Base-by-base conservation (phyloP, 2,888 invertebrate genomes). In the Opisthograptis luteolata region DNA sequence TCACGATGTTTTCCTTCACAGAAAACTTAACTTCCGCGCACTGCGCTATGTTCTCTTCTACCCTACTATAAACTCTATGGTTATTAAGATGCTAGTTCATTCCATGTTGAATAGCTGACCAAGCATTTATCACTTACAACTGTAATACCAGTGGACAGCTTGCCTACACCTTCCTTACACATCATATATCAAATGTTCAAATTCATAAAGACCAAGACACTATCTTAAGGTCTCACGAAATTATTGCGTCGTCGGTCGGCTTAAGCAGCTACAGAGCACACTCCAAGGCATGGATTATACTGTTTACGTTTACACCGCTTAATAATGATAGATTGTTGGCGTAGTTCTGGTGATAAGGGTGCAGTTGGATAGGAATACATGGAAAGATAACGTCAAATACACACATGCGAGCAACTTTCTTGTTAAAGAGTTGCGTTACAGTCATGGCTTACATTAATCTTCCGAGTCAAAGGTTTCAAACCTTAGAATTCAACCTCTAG, bases 241-340 rank as follows among this genome's bases (percentile, higher is more conserved):
- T 72, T 72, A 74, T 73, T 67, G 69, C 57, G n/a, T 32, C 19
- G 19, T 17, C 60, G 55, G 19, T 17, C 60, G 55, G 65, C 62
- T 65, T 64, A 67, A 68, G 58, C 64, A 59, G 52, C 60, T 59
- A 60, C 58, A 66, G 64, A 70, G 65, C 62, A 61, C 49, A 62
- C 54, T 53, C 50, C 51, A 55, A 62, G 57, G 59, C 48, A 45
- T 48, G 68, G 70, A 72, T 76, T 70, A 74, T 64, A 59, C 50
- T 46, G n/a, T n/a, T n/a, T n/a, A n/a, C 54, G 58, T 61, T 57
- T 61, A 56, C 64, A 67, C 57, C 66, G 68, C 64, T 57, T 59
- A 54, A 58, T 60, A 53, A 65, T 66, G 55, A 60, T 46, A 54
- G 34, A 40, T 42, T 44, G 49, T 41, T 27, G 35, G 24, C 13